Percentiles rank a stretch among this genome's conserved stretches.
These are phyloP conservation scores for Diarsia brunnea DNA, from an alignment of 2,888 invertebrate genomes.

Conservation along the genomic window DNA sequence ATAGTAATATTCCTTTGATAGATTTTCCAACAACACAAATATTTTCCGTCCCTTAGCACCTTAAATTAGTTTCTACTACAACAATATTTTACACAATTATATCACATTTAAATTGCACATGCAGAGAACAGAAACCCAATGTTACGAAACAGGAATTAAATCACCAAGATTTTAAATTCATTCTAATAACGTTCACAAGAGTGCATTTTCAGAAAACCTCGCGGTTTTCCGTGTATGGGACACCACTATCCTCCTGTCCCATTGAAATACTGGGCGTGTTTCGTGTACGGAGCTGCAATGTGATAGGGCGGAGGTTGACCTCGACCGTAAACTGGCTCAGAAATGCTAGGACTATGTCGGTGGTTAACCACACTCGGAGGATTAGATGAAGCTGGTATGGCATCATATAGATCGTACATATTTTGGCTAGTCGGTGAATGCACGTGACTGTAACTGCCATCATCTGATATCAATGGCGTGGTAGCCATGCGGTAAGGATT, in stretches of 20 bases:
- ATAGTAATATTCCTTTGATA: conserved; percentile 71
- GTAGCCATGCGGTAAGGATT: conserved; percentile 89
- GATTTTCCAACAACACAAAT: conserved; percentile 74
- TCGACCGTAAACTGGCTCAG: conserved; percentile 83
- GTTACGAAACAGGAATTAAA: conserved; percentile 68
- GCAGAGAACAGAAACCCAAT: conserved; percentile 76
- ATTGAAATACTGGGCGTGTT: conserved; percentile 93
- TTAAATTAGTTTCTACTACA: conserved; percentile 80
- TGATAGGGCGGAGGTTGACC: conserved; percentile 95
- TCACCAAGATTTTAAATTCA: conserved; percentile 65
- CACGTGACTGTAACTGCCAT: conserved; percentile 87
- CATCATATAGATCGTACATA: conserved; percentile 88
- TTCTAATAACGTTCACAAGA: conserved; percentile 77
- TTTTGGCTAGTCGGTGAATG: conserved; percentile 87
- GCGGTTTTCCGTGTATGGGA: conserved; percentile 71
- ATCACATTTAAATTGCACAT: conserved; percentile 90
- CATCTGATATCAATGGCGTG: conserved; percentile 87
- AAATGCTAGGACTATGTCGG: conserved; percentile 83
- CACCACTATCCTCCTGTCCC: conserved; percentile 87
- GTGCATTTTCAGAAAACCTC: conserved; percentile 72
- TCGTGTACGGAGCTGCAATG: conserved; percentile 95
- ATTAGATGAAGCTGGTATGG: conserved; percentile 84
- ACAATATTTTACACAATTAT: conserved; percentile 80
- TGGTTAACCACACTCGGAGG: conserved; percentile 84
- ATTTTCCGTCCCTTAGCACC: conserved; percentile 86